Conservation (phyloP, 2,113 vertebrate genomes). For the Hyperopisus bebe region DNA sequence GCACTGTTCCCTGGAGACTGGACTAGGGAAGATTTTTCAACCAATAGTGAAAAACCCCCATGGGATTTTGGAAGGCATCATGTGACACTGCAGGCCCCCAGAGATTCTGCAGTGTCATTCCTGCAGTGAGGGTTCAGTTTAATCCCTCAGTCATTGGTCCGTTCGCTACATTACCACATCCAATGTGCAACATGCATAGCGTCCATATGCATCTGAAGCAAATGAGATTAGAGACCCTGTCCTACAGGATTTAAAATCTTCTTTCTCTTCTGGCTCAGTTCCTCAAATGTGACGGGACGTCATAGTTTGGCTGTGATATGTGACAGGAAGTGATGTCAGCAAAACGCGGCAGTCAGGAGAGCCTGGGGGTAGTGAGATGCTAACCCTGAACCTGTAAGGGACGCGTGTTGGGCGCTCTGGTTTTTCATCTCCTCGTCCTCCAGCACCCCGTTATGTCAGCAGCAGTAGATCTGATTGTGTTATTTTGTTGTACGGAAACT, state of each 20-base stretch:
- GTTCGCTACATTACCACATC: background rate
- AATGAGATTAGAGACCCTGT: background rate
- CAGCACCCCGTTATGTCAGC: background rate
- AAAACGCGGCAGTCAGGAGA: background rate
- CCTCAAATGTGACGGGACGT: background rate
- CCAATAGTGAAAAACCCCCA: background rate
- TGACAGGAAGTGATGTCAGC: conserved; percentile 3
- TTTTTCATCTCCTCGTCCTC: background rate
- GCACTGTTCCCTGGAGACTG: background rate
- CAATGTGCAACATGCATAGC: background rate
- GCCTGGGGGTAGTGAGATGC: background rate
- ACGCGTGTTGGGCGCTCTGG: background rate
- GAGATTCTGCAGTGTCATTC: background rate
- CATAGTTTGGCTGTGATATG: background rate
- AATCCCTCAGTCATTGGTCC: background rate
- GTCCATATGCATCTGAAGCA: background rate
- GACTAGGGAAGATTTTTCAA: background rate
- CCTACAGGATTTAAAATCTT: background rate
- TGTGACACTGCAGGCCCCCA: background rate
- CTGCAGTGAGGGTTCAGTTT: background rate
- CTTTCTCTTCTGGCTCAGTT: background rate
- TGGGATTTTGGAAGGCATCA: background rate
- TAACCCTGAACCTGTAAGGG: background rate
- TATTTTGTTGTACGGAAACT: background rate
- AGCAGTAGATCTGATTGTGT: background rate